These are phyloP conservation scores for Perca schrenkii DNA, from an alignment of 2,113 vertebrate genomes.

Conservation along the genomic window DNA sequence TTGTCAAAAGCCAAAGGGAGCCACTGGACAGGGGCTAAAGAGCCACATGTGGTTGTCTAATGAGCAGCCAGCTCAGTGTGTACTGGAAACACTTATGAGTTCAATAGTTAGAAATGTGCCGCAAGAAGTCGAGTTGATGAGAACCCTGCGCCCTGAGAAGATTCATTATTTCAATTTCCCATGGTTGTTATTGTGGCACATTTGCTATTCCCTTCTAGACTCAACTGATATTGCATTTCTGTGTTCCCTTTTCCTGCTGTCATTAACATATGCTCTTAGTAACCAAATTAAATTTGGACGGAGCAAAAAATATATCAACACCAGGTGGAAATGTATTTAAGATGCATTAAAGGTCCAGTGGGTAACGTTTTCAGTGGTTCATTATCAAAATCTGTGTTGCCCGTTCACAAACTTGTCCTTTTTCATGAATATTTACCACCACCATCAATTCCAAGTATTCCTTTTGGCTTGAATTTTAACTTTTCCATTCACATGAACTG, in stretches of 20 bases:
- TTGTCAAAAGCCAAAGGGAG: too few relatives aligned
- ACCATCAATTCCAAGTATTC: too few relatives aligned
- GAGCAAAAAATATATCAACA: background rate
- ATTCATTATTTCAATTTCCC: conserved; percentile 53
- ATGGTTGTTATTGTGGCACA: conserved; percentile 36
- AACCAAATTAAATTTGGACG: conserved; percentile 24
- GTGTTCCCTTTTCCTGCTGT: conserved; percentile 1
- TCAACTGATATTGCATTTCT: conserved; percentile 16
- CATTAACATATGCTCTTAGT: background rate
- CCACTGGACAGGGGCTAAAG: too few relatives aligned
- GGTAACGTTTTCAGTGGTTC: too few relatives aligned
- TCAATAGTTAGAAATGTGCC: conserved; percentile 30
- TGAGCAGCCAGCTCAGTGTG: background rate
- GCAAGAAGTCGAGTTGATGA: conserved; percentile 29
- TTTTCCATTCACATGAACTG: too few relatives aligned
- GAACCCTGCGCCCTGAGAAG: conserved; percentile 12
- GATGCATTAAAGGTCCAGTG: background rate
- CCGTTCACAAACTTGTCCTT: too few relatives aligned
- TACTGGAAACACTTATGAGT: background rate
- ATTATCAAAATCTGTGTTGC: too few relatives aligned
- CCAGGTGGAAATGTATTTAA: background rate
- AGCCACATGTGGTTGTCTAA: too few relatives aligned
- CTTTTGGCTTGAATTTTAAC: too few relatives aligned
- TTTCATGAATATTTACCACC: too few relatives aligned
- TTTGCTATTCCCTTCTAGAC: conserved; percentile 15